Base-by-base conservation (phyloP, 2,888 invertebrate genomes). In the Rhaphigaster nebulosa region DNA sequence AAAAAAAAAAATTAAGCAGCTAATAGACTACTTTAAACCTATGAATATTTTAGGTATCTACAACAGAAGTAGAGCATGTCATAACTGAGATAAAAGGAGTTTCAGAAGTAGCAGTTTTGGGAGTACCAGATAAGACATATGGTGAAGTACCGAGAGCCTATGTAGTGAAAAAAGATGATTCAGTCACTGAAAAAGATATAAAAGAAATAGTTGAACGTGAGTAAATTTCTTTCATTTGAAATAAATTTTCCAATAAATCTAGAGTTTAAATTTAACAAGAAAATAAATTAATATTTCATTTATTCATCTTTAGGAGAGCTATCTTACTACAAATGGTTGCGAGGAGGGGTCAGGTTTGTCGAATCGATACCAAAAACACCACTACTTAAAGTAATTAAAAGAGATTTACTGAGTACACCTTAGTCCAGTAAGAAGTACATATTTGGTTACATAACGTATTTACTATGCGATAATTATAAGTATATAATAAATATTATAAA, bases 1-100 rank as follows among this genome's bases (percentile, higher is more conserved):
- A 45, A 10, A 45, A 4, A 6, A 45, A 10, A 45, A 45, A 6
- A 10, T 10, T 45, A 4, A 45, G 45, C 45, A 45, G 45, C 45
- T 6, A 45, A 45, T 4, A 45, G 45, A 45, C 45, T 45, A 45
- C 20, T n/a, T 6, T 29, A 45, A 50, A 34, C 45, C 3, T n/a
- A 45, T 45, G 4, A 6, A n/a, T 84, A 8, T 45, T 45, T 84
- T 84, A 97, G 95, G 97, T 97, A 80, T 96, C 98, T 0, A 98
- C 98, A 1, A 97, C 98, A 0, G 98, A 98, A 94, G 94, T 98
- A 76, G 98, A 98, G 94, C 96, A 96, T n/a, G 93, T 98, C 88
- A 93, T 98, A 76, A 94, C 97, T 90, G 95, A 95, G 65, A 95
- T 97, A 94, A 94, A 95, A 0, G 95, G 95, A 90, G 95, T 98